phyloP scores from a whole-genome alignment of 1,140 invertebrate species.

The Drosophila pseudoobscura region DNA sequence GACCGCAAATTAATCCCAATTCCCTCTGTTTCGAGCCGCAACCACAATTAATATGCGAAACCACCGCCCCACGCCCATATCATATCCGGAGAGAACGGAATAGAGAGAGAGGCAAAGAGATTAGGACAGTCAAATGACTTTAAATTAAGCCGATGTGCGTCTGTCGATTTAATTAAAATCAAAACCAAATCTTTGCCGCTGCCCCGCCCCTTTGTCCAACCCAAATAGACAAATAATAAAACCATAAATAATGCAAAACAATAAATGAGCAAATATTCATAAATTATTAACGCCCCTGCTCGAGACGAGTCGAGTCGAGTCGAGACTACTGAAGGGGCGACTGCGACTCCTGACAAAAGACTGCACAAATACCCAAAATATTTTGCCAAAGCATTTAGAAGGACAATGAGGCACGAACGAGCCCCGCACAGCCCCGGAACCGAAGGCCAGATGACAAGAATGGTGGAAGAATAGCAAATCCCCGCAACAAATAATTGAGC shows the following conservation, averaged over 20 bases:
- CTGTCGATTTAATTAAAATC: constrained; percentile 79
- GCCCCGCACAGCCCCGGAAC: not conserved
- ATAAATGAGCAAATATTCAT: constrained; percentile 81
- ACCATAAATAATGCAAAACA: constrained; percentile 79
- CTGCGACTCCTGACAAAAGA: constrained; percentile 45
- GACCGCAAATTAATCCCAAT: constrained; percentile 51
- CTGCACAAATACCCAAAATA: constrained; percentile 76
- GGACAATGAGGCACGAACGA: constrained; percentile 75
- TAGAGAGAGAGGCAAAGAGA: constrained; percentile 32
- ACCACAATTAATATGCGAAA: constrained; percentile 48
- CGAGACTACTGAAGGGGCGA: constrained; percentile 9
- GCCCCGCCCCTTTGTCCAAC: constrained; percentile 4
- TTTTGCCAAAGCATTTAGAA: constrained; percentile 80
- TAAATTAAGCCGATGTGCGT: constrained; percentile 70
- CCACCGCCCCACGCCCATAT: constrained; percentile 6
- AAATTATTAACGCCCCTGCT: constrained; percentile 68
- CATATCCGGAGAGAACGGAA: constrained; percentile 3
- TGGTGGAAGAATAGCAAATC: constrained; percentile 72
- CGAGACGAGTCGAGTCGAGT: constrained; percentile 2
- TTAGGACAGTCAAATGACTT: constrained; percentile 68
- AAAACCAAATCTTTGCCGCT: constrained; percentile 71
- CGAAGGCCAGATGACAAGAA: constrained; percentile 40
- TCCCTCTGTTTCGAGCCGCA: constrained; percentile 19
- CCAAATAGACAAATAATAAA: constrained; percentile 68
- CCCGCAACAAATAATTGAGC: constrained; percentile 82